phyloP scores from a whole-genome alignment of 2,888 invertebrate species.

The Orthonychiurus folsomi region DNA sequence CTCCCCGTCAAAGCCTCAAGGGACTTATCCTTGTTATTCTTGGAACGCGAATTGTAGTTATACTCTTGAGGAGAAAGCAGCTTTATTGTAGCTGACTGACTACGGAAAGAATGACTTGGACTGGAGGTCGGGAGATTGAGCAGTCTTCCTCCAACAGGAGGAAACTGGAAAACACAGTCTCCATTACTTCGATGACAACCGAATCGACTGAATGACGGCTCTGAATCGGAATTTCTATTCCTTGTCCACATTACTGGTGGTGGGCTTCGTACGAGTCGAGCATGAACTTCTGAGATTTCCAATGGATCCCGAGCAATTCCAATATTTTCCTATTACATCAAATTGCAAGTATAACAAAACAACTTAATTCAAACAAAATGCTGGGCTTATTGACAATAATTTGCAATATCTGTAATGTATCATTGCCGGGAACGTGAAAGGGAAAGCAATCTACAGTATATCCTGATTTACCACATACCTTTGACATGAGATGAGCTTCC shows the following conservation, averaged over 20 bases:
- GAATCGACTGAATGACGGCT: slow-evolving; percentile 34
- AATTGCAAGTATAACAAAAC: slow-evolving; percentile 1
- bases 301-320: slow-evolving; percentile 33
- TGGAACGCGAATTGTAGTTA: not conserved
- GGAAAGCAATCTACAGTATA: not conserved
- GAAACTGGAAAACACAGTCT: slow-evolving; percentile 39
- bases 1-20: not conserved
- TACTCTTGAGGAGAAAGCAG: not conserved
- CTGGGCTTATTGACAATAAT: too few species aligned
- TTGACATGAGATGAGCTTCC: slow-evolving; percentile 39
- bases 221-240: slow-evolving; percentile 38
- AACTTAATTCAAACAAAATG: not conserved
- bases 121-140: not conserved
- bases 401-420: too few species aligned
- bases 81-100: not conserved
- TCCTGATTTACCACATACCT: slow-evolving; percentile 29
- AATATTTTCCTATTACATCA: slow-evolving; percentile 30
- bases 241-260: slow-evolving; percentile 40
- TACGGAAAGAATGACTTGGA: not conserved
- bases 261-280: slow-evolving; percentile 38
- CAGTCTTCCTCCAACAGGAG: slow-evolving; percentile 21
- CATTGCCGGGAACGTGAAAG: too few species aligned
- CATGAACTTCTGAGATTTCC: slow-evolving; percentile 36
- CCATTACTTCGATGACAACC: slow-evolving; percentile 6
- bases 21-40: not conserved